These are phyloP conservation scores for Lerema accius DNA, from an alignment of 1,140 invertebrate genomes.

Conservation along the genomic window DNA sequence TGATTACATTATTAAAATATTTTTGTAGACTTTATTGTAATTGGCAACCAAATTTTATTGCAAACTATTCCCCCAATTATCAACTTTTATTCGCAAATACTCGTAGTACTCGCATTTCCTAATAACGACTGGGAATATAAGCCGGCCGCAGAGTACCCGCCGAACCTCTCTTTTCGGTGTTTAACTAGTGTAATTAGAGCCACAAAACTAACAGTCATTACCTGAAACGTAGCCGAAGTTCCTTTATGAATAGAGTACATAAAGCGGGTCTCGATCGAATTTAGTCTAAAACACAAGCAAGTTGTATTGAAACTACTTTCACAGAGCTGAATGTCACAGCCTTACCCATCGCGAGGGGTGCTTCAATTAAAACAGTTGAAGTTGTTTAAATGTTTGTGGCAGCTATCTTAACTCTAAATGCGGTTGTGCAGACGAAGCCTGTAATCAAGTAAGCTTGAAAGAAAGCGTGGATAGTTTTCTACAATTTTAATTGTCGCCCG, in stretches of 20 bases:
- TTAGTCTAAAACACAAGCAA: slow-evolving; percentile 52
- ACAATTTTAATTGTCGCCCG: too few relatives aligned
- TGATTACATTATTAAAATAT: too few relatives aligned
- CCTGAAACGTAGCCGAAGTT: slow-evolving; percentile 36
- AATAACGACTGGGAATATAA: slow-evolving; percentile 5
- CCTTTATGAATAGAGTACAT: slow-evolving; percentile 46
- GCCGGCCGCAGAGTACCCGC: background rate
- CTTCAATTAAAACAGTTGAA: slow-evolving; percentile 77
- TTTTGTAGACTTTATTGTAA: too few relatives aligned
- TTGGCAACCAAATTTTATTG: background rate
- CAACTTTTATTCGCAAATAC: background rate
- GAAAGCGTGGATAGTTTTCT: slow-evolving; percentile 13
- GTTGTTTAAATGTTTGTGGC: slow-evolving; percentile 72
- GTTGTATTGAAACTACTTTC: slow-evolving; percentile 50
- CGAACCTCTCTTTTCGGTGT: slow-evolving; percentile 12
- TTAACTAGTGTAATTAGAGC: slow-evolving; percentile 22
- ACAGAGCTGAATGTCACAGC: slow-evolving; percentile 36
- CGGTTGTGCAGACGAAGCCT: slow-evolving; percentile 9
- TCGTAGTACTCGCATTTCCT: slow-evolving; percentile 5
- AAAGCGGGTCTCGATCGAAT: slow-evolving; percentile 47
- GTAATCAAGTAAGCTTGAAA: slow-evolving; percentile 13
- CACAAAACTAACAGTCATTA: slow-evolving; percentile 23
- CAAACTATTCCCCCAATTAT: slow-evolving; percentile 17
- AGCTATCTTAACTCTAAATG: slow-evolving; percentile 41
- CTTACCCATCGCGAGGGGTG: slow-evolving; percentile 56